Evolutionary conservation across 2,113 vertebrate genomes (phyloP).

Genomic region (Dissostichus mawsoni): DNA sequence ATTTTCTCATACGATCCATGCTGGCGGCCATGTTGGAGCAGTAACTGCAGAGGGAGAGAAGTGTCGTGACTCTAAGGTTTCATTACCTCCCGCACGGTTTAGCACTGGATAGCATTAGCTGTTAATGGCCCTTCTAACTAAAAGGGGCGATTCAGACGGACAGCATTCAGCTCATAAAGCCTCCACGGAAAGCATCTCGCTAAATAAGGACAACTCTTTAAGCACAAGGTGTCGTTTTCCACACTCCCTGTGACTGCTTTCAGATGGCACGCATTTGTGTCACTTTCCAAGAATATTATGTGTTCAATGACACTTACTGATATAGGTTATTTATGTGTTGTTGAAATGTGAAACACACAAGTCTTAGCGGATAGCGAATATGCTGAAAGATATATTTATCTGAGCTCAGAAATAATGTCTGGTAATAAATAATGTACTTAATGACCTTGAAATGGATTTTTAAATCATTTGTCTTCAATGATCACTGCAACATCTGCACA

Average conservation of each 20-base stretch:
- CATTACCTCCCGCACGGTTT: slow-evolving; percentile 70
- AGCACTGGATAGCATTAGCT: slow-evolving; percentile 75
- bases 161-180: slow-evolving; percentile 56
- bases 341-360: slow-evolving; percentile 12
- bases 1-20: slow-evolving; percentile 42
- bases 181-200: slow-evolving; percentile 45
- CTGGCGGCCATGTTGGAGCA: slow-evolving; percentile 62
- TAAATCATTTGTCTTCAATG: neutral
- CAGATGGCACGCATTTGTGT: slow-evolving; percentile 18
- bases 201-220: slow-evolving; percentile 65
- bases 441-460: no score
- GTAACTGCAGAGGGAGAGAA: slow-evolving; percentile 58
- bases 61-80: slow-evolving; percentile 62
- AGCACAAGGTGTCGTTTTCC: slow-evolving; percentile 51
- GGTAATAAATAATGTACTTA: no score
- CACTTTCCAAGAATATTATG: slow-evolving; percentile 18
- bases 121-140: slow-evolving; percentile 76
- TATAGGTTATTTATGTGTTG: slow-evolving; percentile 9
- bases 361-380: no score
- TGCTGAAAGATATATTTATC: no score
- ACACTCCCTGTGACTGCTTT: slow-evolving; percentile 8
- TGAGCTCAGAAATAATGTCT: no score
- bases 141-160: slow-evolving; percentile 72
- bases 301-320: slow-evolving; percentile 1
- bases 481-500: no score